Evolutionary conservation across 2,888 invertebrate genomes (phyloP).

Genomic region (Orthosia incerta): DNA sequence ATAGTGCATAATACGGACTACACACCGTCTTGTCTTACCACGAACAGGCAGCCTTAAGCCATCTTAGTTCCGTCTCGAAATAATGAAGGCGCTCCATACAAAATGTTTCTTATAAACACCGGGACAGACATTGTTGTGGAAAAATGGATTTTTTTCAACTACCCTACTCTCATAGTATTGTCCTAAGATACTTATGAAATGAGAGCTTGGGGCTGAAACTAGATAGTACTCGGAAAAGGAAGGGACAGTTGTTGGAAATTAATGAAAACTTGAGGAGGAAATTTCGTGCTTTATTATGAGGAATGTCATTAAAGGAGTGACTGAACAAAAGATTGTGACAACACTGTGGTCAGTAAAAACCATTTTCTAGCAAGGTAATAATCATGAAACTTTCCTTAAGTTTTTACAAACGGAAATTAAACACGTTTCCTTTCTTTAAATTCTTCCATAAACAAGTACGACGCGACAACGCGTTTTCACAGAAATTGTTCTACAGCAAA

Average conservation of each 20-base stretch:
- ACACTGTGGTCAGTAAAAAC: not conserved
- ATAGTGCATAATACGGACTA: not conserved
- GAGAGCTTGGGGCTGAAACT: slow-evolving; percentile 34
- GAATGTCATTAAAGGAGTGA: not conserved
- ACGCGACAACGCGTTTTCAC: not conserved
- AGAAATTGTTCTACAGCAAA: not conserved
- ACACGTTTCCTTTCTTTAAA: not conserved
- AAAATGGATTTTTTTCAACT: slow-evolving; percentile 69
- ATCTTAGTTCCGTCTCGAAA: slow-evolving; percentile 77
- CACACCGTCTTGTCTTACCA: slow-evolving; percentile 25
- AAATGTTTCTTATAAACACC: slow-evolving; percentile 79
- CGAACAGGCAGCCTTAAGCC: slow-evolving; percentile 72
- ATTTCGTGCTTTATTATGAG: not conserved
- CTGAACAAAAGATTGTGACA: slow-evolving; percentile 23
- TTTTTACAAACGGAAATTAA: slow-evolving; percentile 29
- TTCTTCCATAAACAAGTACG: not conserved
- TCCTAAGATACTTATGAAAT: slow-evolving; percentile 62
- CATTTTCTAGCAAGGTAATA: not conserved
- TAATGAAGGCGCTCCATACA: slow-evolving; percentile 81
- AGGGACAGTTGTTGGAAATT: slow-evolving; percentile 20
- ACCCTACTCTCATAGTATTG: slow-evolving; percentile 38
- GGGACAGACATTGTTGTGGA: slow-evolving; percentile 77
- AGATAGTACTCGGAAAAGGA: slow-evolving; percentile 38
- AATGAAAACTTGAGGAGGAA: slow-evolving; percentile 38
- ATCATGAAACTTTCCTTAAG: not conserved